These are phyloP conservation scores for Myotis davidii DNA, from an alignment of 2,113 vertebrate genomes.

Conservation along the genomic window DNA sequence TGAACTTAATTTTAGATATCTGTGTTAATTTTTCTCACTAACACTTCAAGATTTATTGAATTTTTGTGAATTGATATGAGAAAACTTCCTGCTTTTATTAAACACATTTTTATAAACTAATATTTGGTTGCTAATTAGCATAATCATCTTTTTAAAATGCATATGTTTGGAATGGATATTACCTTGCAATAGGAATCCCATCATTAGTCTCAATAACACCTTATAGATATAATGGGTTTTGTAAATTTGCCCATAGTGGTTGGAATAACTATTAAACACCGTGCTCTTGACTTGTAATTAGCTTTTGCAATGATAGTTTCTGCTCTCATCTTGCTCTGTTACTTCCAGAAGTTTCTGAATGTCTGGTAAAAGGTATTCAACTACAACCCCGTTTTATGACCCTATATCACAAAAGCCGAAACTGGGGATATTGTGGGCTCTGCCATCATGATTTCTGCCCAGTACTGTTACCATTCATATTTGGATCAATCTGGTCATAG, in stretches of 20 bases:
- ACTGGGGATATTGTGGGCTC: background rate
- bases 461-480: background rate
- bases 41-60: constrained; percentile 6
- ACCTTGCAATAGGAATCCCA: background rate
- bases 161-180: background rate
- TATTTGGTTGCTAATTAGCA: background rate
- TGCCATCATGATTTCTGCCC: background rate
- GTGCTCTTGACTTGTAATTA: background rate
- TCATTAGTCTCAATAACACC: background rate
- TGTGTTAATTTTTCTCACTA: background rate
- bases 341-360: background rate
- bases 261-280: background rate
- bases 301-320: background rate
- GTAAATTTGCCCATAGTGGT: background rate
- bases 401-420: background rate
- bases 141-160: constrained; percentile 28
- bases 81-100: constrained; percentile 30
- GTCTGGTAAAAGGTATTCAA: background rate
- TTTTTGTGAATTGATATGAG: background rate
- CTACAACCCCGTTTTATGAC: background rate
- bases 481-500: background rate
- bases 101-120: constrained; percentile 2
- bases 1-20: background rate
- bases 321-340: background rate
- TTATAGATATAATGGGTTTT: background rate